phyloP scores from a whole-genome alignment of 2,113 vertebrate genomes.

The Chaenogobius annularis region DNA sequence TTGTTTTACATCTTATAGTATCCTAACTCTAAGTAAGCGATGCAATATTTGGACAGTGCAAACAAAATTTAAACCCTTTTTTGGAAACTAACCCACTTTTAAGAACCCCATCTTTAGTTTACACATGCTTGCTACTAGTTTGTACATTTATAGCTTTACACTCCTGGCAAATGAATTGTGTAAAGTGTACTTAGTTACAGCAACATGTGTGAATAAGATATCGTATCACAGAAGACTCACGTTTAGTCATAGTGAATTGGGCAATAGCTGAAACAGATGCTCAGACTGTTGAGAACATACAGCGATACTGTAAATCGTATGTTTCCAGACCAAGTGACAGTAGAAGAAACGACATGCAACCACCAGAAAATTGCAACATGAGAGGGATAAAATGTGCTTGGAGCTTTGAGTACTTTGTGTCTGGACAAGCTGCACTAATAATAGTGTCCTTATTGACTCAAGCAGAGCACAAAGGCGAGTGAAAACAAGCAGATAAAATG shows the following conservation, averaged over 20 bases:
- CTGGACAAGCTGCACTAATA: conserved; percentile 12
- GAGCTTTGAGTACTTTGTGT: conserved; percentile 12
- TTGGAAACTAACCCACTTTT: too few species aligned
- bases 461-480: neutral
- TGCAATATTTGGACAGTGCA: too few species aligned
- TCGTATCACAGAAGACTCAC: neutral
- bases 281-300: neutral
- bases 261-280: conserved; percentile 54
- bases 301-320: too few species aligned
- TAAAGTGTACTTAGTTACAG: neutral
- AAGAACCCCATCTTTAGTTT: too few species aligned
- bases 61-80: too few species aligned
- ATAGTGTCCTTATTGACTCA: conserved; percentile 31
- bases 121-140: too few species aligned
- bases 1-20: too few species aligned
- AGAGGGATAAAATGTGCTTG: neutral
- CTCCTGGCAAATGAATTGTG: too few species aligned
- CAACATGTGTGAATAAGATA: conserved; percentile 4
- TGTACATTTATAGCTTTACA: too few species aligned
- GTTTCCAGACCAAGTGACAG: too few species aligned
- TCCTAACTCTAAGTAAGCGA: too few species aligned
- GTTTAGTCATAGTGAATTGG: conserved; percentile 20
- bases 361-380: conserved; percentile 18
- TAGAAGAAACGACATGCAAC: neutral
- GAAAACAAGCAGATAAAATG: neutral